Evolutionary conservation across 2,888 invertebrate species (phyloP), one percentile per base, ranked within the genome.

Genomic region (Apotomis turbidana): DNA sequence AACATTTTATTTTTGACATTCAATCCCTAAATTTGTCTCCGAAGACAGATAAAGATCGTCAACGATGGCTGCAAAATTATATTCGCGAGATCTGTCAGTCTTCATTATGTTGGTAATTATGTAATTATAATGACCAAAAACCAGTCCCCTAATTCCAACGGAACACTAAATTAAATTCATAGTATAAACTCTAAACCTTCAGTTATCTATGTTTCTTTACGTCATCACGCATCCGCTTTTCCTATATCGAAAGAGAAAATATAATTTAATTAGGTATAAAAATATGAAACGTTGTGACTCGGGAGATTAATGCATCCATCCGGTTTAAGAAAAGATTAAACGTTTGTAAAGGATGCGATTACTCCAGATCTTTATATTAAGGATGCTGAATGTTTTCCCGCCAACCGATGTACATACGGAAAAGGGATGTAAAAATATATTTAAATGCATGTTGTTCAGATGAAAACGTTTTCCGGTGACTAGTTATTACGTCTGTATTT

Each of bases 291-390:
- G 55, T 68, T 68, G 55, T 36, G 62, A 68, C 68, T 68, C 9
- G 27, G 12, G 36, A 57, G 55, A 72, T 68, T 72, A 58, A 72
- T 72, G 68, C 38, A 51, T 62, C 62, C 71, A 68, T 68, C 71
- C 68, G 62, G 68, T 68, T 57, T 57, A 10, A 67, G 59, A 72
- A 55, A 57, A 63, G 61, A 68, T 72, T 58, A 72, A 68, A 72
- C 62, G 62, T 59, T 51, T 68, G 58, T 61, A 46, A 68, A 72
- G 71, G 71, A 72, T 72, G 68, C 58, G 71, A 64, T 67, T 51
- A 49, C 67, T 61, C 55, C 71, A 55, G 57, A 62, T 57, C 62
- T 57, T 58, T 44, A 58, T 64, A 64, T 58, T 27, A 70, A 63
- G 57, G 57, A 63, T 49, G 57, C 51, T 61, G 13, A 5, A 49